Evolutionary conservation across 2,113 vertebrate genomes (phyloP).

Genomic region (Empidonax alnorum): DNA sequence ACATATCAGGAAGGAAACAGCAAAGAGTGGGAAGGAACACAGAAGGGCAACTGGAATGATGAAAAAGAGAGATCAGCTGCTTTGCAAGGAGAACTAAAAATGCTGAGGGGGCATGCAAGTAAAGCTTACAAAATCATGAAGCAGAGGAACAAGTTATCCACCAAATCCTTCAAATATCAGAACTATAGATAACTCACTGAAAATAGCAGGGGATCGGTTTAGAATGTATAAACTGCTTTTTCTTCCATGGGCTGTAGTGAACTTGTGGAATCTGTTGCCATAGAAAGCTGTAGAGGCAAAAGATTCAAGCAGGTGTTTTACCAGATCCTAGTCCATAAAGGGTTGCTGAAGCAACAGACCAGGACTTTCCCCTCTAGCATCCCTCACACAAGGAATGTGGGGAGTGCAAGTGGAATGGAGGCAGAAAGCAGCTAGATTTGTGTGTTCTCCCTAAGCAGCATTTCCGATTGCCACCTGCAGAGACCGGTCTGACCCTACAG

Average conservation of each 20-base stretch:
- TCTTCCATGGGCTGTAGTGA: background rate
- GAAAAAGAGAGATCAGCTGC: background rate
- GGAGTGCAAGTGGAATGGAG: background rate
- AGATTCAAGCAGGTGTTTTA: background rate
- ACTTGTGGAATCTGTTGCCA: background rate
- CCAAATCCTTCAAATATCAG: background rate
- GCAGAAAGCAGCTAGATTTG: background rate
- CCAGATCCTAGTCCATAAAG: background rate
- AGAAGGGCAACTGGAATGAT: background rate
- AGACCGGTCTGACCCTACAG: background rate
- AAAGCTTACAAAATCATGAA: background rate
- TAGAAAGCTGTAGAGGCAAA: background rate
- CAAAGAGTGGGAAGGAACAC: background rate
- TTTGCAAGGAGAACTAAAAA: background rate
- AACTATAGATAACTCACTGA: background rate
- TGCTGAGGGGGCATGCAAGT: background rate
- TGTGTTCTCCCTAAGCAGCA: background rate
- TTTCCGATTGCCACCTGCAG: background rate
- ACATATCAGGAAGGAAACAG: background rate
- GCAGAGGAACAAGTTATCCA: background rate
- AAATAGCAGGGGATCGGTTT: background rate
- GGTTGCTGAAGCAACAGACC: background rate
- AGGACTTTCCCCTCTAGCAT: background rate
- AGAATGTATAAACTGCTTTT: background rate
- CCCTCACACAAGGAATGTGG: accelerated